Percentiles rank a stretch among this genome's conserved stretches.
Conservation (phyloP, 2,113 vertebrate species). For the Stigmatopora nigra region DNA sequence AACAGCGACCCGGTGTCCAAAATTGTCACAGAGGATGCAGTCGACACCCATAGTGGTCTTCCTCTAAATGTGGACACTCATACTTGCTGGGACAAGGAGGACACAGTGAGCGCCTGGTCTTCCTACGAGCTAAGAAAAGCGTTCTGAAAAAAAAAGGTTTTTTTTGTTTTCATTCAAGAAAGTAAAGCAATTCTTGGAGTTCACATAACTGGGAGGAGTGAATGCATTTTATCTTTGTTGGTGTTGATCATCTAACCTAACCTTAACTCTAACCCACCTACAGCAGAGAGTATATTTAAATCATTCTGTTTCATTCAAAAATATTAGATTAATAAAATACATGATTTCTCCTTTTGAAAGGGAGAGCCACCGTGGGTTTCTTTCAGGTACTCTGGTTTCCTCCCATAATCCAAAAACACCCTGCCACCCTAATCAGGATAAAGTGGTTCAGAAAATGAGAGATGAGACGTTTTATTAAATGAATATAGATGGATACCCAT, state of each 20-base stretch:
- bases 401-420: too few species aligned
- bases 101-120: constrained; percentile 73
- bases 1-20: constrained; percentile 72
- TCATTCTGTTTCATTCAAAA: too few species aligned
- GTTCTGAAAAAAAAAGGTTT: constrained; percentile 61
- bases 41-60: constrained; percentile 47
- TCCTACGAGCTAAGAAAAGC: constrained; percentile 78
- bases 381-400: too few species aligned
- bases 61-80: constrained; percentile 53
- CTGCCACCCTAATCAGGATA: too few species aligned
- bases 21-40: constrained; percentile 65
- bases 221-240: not conserved
- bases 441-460: too few species aligned
- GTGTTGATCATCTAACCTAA: constrained; percentile 1
- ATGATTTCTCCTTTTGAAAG: not conserved
- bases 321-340: not conserved
- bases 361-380: too few species aligned
- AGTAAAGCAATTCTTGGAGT: too few species aligned
- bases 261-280: too few species aligned
- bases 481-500: not conserved
- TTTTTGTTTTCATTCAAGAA: too few species aligned
- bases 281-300: too few species aligned
- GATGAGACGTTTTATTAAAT: not conserved
- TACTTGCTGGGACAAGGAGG: constrained; percentile 79
- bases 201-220: not conserved